Evolutionary conservation across 2,797 vertebrate genomes (phyloP), one percentile per base, ranked within the genome.

Genomic region (Acipenser transmontanus): DNA sequence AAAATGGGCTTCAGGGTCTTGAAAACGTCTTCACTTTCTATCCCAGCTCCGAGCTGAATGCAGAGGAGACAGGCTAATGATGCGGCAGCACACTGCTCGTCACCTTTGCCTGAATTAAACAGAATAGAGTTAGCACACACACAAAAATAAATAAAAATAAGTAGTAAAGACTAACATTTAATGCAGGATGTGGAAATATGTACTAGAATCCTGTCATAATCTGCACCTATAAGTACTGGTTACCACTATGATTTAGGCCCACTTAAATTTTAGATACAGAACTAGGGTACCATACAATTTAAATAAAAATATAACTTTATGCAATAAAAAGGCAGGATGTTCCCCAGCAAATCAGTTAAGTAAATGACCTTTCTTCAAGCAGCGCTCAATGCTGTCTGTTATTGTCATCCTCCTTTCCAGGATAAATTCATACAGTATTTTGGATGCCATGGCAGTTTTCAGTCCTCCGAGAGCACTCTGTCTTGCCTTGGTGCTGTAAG

Each of bases 11-110:
- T 94, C 70, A 98, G 88, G 61, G 91, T 91, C 85, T 95, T 96
- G 67, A 98, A 92, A 70, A 97, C 89, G 79, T 98, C 97, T 79
- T 98, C 96, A n/a, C 96, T 97, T 84, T 98, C 97, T 17, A 97
- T 93, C 70, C 96, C 96, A 3, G 96, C 94, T 59, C 96, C 96
- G 81, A 99, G 74, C 85, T 98, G 96, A 79, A 98, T 88, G 73
- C 95, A 99, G 47, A 99, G 87, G 65, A 98, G 90, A 76, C 93
- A 97, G 0, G 97, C 95, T 60, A 99, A 76, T 5, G 91, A 93
- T 0, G 95, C 94, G 7, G 97, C 97, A 0, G 93, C 91, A 2
- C 93, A 84, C 78, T 98, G 97, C 64, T 98, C 96, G 0, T 97
- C 95, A 0, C 93, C 93, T 87, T 98, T 99, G 49, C 97, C 97